Percentiles rank a stretch among this genome's conserved stretches.
Evolutionary conservation across 2,797 vertebrate genomes (phyloP).

Genomic region (Vultur gryphus): DNA sequence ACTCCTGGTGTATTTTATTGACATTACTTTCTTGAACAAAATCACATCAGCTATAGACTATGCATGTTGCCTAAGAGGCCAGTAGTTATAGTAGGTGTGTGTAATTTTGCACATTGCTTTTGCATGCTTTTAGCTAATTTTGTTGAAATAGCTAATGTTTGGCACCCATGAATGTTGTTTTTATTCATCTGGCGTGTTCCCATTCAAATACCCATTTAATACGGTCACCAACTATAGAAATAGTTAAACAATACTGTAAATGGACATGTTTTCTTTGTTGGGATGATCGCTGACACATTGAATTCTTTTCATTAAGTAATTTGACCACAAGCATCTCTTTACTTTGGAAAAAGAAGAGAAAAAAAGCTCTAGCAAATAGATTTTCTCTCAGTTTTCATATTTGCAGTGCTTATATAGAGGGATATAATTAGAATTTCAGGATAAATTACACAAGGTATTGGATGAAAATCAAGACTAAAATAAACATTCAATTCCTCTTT

Average conservation of each 20-base stretch:
- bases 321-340: slow-evolving; percentile 1
- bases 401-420: background rate
- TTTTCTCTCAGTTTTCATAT: slow-evolving; percentile 9
- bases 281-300: background rate
- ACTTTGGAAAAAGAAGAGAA: slow-evolving; percentile 1
- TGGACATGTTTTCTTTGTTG: slow-evolving; percentile 46
- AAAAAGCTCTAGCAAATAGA: background rate
- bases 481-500: background rate
- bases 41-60: background rate
- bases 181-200: background rate
- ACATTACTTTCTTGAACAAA: background rate
- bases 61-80: background rate
- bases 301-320: slow-evolving; percentile 49
- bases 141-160: background rate
- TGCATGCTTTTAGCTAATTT: background rate
- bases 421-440: slow-evolving; percentile 36
- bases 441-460: slow-evolving; percentile 21
- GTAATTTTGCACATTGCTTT: background rate
- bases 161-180: background rate
- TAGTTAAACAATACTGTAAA: slow-evolving; percentile 52
- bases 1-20: background rate
- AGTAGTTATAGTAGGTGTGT: background rate
- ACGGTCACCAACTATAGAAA: slow-evolving; percentile 3
- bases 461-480: slow-evolving; percentile 50
- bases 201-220: slow-evolving; percentile 23